Base-by-base conservation (phyloP, 2,797 vertebrate species). In the Petrocephalus schoutedeni region DNA sequence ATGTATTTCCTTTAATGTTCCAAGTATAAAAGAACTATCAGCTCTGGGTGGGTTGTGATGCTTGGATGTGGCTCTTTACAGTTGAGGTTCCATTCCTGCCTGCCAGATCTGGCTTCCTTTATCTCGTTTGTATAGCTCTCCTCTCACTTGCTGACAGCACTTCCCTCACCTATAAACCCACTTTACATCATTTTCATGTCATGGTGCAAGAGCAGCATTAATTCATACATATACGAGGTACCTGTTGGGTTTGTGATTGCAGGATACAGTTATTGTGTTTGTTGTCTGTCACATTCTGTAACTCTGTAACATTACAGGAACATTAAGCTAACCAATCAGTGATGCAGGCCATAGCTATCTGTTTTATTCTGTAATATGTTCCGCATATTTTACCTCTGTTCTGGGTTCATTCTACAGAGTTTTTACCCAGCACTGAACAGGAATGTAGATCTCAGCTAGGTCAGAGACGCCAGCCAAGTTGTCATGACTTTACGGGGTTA, bases 401-500 rank as follows among this genome's bases (percentile, higher is more conserved):
- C 49, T 23, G 45, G 45, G 7, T 45, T n/a, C 16, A 21, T 45
- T 77, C 19, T 4, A 23, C 45, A 9, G 14, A 0, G 0, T 45
- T 45, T 77, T 28, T 74, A 28, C 28, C 28, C 87, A 32, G 19
- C 41, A 57, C 54, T 82, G 87, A 45, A 12, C 4, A 49, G 57
- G 21, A 53, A 12, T 74, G 28, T n/a, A 2, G 45, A 56, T 95
- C 80, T 89, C 94, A 95, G 95, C 95, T 96, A 96, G 92, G 88
- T 41, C 89, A 90, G 92, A 97, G 96, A 97, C 95, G 95, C 96
- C 95, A 95, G 94, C 93, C 93, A 92, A 95, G 95, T 96, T 97
- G 96, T 97, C 97, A 93, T 93, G 93, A 96, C 93, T 94, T 96
- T 97, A 98, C 93, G 90, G 95, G 97, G 96, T 97, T 95, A 94